A percentile compares a stretch with the other conserved stretches of the same genome.
Evolutionary conservation across 2,797 vertebrate species (phyloP).

Genomic region (Epinephelus awoara): DNA sequence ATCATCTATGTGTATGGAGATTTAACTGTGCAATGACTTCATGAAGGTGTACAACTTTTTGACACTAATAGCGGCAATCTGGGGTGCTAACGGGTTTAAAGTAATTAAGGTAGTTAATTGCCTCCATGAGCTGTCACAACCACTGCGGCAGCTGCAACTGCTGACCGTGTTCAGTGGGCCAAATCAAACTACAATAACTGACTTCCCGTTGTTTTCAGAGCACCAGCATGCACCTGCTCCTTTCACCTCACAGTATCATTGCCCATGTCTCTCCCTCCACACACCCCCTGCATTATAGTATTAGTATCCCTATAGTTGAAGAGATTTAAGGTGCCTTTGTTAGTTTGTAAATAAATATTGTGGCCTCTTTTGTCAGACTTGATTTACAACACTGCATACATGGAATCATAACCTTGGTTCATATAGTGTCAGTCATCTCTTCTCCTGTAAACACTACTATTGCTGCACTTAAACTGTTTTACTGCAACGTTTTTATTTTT

Average conservation of each 20-base stretch:
- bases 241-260: slow-evolving; percentile 5
- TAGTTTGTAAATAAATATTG: not conserved
- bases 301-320: not conserved
- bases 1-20: not conserved
- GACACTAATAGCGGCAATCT: not conserved
- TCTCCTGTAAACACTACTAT: slow-evolving; percentile 6
- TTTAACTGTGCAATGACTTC: slow-evolving; percentile 4
- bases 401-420: not conserved
- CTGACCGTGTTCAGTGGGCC: not conserved
- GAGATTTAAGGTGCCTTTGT: not conserved
- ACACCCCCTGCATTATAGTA: not conserved
- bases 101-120: not conserved
- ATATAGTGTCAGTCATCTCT: slow-evolving; percentile 8
- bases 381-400: not conserved
- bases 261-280: not conserved
- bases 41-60: not conserved
- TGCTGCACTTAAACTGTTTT: slow-evolving; percentile 3
- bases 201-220: not conserved
- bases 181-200: not conserved
- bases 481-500: slow-evolving; percentile 12
- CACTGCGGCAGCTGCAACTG: slow-evolving; percentile 12
- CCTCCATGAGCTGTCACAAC: not conserved
- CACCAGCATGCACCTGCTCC: not conserved
- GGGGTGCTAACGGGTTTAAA: not conserved
- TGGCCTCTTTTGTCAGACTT: not conserved